Evolutionary conservation across 2,113 vertebrate genomes (phyloP).

Genomic region (Geococcyx californianus): DNA sequence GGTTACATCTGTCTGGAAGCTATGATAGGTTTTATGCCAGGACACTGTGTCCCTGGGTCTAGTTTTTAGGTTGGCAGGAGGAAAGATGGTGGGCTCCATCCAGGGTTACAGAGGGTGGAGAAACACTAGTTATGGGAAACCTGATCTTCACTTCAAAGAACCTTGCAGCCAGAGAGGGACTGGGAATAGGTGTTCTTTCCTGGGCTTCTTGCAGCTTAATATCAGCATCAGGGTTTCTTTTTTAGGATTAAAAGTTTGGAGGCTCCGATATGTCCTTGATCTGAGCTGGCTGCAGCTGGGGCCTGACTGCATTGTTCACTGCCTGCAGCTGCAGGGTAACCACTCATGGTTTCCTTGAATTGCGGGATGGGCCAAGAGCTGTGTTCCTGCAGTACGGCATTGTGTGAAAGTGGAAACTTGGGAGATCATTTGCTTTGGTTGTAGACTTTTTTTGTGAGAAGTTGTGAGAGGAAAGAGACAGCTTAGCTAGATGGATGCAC

Average conservation of each 20-base stretch:
- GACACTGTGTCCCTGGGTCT: fast-evolving
- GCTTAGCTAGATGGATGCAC: not conserved
- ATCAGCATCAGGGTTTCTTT: not conserved
- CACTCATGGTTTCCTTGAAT: not conserved
- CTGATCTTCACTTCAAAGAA: fast-evolving
- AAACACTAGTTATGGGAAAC: not conserved
- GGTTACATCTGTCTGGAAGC: not conserved
- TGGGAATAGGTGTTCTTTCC: not conserved
- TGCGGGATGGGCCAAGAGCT: fast-evolving
- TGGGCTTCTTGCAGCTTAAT: not conserved
- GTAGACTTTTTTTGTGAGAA: not conserved
- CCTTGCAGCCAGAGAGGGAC: not conserved
- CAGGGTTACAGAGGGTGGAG: not conserved
- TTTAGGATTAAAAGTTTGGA: not conserved
- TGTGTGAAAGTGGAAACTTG: not conserved
- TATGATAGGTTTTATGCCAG: not conserved
- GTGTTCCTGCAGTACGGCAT: not conserved
- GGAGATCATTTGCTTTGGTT: not conserved
- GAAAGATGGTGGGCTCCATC: not conserved
- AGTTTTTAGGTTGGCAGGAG: not conserved
- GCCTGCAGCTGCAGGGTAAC: not conserved
- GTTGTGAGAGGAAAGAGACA: not conserved
- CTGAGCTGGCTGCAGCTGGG: not conserved
- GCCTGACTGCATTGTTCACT: fast-evolving
- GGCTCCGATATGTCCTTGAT: not conserved